Evolutionary conservation across 2,888 invertebrate genomes (phyloP).

Genomic region (Uropetala carovei): DNA sequence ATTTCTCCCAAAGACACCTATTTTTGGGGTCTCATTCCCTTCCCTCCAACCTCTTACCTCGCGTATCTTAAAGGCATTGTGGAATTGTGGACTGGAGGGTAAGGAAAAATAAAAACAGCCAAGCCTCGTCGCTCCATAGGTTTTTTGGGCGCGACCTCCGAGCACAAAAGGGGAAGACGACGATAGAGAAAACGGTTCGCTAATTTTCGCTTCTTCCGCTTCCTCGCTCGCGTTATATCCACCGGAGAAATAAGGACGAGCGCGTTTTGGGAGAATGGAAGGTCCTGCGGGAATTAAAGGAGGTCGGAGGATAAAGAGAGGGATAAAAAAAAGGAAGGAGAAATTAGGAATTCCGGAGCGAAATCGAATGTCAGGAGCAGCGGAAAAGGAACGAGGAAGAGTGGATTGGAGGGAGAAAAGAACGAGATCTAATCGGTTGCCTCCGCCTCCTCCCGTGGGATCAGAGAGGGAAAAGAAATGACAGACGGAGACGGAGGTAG

Average conservation of each 20-base stretch:
- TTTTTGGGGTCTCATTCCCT: no score
- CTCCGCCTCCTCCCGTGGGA: no score
- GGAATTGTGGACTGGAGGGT: no score
- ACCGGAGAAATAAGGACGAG: neutral
- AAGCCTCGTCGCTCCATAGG: no score
- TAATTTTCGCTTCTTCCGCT: slow-evolving; percentile 11
- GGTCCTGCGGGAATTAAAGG: neutral
- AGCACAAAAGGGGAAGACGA: slow-evolving; percentile 18
- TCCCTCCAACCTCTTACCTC: no score
- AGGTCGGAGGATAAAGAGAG: neutral
- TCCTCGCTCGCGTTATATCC: neutral
- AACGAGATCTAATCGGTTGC: no score
- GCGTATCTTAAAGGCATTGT: no score
- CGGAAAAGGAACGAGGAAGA: neutral
- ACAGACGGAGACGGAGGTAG: no score
- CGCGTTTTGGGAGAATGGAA: neutral
- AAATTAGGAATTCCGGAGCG: neutral
- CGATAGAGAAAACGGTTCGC: neutral
- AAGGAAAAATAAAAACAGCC: no score
- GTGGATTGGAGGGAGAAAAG: no score
- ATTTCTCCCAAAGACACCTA: no score
- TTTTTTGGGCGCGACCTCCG: neutral
- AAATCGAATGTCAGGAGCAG: slow-evolving; percentile 20
- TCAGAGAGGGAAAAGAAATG: no score
- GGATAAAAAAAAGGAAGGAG: neutral